phyloP scores from a whole-genome alignment of 2,888 invertebrate genomes.

The Lochmaea capreae region DNA sequence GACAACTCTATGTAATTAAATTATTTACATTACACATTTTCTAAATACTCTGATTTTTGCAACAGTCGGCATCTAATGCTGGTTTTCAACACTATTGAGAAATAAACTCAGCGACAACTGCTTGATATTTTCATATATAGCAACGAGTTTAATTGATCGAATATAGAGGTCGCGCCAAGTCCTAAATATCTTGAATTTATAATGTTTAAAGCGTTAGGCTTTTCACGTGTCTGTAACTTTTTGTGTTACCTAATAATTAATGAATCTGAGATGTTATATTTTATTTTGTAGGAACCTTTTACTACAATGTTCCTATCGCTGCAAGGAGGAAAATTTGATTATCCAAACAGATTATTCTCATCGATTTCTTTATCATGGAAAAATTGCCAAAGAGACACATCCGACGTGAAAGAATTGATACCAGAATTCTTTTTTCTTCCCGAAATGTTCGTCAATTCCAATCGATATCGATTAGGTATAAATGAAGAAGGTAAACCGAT shows the following conservation, averaged over 20 bases:
- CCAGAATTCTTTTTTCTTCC: conserved; percentile 99
- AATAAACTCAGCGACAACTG: background rate
- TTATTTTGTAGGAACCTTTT: conserved; percentile 88
- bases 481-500: conserved; percentile 84
- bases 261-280: background rate
- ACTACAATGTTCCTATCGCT: conserved; percentile 98
- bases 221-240: too few species aligned
- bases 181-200: too few species aligned
- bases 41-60: background rate
- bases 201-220: too few species aligned
- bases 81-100: background rate
- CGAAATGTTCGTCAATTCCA: conserved; percentile 96
- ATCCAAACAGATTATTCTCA: conserved; percentile 96
- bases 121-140: too few species aligned
- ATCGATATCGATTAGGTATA: conserved; percentile 86
- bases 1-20: background rate
- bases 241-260: too few species aligned
- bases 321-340: conserved; percentile 99
- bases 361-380: conserved; percentile 97
- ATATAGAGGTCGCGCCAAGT: too few species aligned
- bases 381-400: conserved; percentile 98
- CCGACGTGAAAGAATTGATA: conserved; percentile 99
- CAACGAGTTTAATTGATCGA: too few species aligned
- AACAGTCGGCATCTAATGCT: background rate
- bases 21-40: background rate